Base-by-base conservation (phyloP, 2,797 vertebrate genomes). In the Caiman crocodilus region DNA sequence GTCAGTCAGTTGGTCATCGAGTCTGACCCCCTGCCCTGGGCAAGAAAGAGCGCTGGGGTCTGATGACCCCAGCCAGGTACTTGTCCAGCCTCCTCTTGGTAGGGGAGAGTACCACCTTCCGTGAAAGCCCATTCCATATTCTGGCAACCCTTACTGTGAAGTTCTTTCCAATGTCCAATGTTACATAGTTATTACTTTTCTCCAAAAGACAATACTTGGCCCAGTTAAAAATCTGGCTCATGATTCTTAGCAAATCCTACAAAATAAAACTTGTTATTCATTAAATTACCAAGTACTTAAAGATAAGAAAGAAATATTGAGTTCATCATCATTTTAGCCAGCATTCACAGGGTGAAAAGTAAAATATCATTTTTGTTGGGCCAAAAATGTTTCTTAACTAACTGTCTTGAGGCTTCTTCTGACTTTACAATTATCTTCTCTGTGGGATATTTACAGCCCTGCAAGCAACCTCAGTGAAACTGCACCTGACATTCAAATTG, bases 381-480 rank as follows among this genome's bases (percentile, higher is more conserved):
- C 92, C 90, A 94, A 94, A 57, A 55, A 9, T 75, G 6, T 64
- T 96, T 80, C 35, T 50, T 87, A 91, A 90, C 32, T 65, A 92
- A 67, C 92, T 76, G 75, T 91, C 94, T 92, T 90, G 58, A 88
- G 87, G 79, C 80, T 95, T 84, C 90, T 94, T 96, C 93, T 96
- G 87, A 84, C 87, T 94, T 94, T 55, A 60, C 86, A 96, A 96
- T 97, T 96, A 96, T 85, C 78, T 94, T 94, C 96, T 97, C 94
- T 84, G 87, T 91, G 84, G 92, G 86, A 56, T 79, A 79, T n/a
- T 76, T 94, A 87, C 76, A 92, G 85, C 60, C 73, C 76, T 80
- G 77, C 26, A 81, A 95, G 77, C 76, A 94, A 65, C 71, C 76
- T 90, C 79, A 80, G 59, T 83, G 93, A 96, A 95, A 94, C 14